phyloP scores from a whole-genome alignment of 2,797 vertebrate genomes.

The Spinus olivaceus region DNA sequence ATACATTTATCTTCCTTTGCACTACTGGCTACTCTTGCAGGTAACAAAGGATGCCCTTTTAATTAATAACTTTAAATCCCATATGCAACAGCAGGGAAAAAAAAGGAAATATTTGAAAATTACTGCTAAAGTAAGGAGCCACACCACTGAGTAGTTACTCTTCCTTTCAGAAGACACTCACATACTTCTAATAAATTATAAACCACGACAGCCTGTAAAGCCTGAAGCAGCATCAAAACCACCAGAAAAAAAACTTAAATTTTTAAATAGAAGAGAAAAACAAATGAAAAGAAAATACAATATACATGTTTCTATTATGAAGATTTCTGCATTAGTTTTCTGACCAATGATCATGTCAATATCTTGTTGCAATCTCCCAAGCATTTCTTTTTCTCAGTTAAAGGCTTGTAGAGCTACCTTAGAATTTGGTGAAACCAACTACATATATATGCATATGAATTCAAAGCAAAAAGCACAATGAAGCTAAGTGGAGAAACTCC shows the following conservation, averaged over 20 bases:
- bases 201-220: neutral
- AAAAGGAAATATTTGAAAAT: neutral
- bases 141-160: neutral
- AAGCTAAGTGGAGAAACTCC: neutral
- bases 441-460: neutral
- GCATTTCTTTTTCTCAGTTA: neutral
- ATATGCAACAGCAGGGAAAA: neutral
- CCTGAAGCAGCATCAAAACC: neutral
- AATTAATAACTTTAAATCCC: constrained; percentile 10
- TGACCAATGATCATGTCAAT: neutral
- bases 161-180: neutral
- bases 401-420: neutral
- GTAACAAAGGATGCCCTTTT: neutral
- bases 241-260: neutral
- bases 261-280: neutral
- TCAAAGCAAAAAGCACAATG: neutral
- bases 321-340: neutral
- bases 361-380: neutral
- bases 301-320: neutral
- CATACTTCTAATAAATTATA: neutral
- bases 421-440: neutral
- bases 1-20: neutral
- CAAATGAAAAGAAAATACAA: neutral
- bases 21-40: neutral
- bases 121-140: neutral